Conservation (phyloP, 2,113 vertebrate species). For the Willisornis vidua region DNA sequence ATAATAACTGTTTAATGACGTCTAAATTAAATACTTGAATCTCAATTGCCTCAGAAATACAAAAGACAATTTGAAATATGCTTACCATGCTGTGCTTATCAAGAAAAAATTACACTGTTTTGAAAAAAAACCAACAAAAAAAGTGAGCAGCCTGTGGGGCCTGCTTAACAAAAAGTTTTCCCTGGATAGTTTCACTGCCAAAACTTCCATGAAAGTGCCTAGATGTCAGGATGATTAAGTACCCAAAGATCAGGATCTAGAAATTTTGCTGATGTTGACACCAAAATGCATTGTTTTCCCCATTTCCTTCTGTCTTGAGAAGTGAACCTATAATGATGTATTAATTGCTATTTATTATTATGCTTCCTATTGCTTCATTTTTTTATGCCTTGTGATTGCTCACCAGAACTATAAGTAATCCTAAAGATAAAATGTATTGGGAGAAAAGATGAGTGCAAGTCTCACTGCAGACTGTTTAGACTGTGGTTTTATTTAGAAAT, state of each 20-base stretch:
- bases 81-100: neutral
- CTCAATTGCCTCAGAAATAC: conserved; percentile 4
- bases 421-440: neutral
- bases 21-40: conserved; percentile 57
- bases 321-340: conserved; percentile 34
- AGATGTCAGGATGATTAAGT: conserved; percentile 48
- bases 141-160: neutral
- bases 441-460: neutral
- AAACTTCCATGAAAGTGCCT: conserved; percentile 5
- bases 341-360: conserved; percentile 64
- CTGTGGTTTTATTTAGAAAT: neutral
- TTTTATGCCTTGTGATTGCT: neutral
- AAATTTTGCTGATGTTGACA: conserved; percentile 60
- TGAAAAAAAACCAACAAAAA: neutral
- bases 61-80: neutral
- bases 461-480: neutral
- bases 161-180: neutral
- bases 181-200: neutral
- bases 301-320: conserved; percentile 32
- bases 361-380: neutral
- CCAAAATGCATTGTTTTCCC: conserved; percentile 48
- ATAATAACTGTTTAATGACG: conserved; percentile 54
- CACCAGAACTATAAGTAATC: neutral
- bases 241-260: conserved; percentile 15
- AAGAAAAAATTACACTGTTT: neutral